These are phyloP conservation scores for Psammodynastes pulverulentus DNA, from an alignment of 2,113 vertebrate species.

Conservation along the genomic window DNA sequence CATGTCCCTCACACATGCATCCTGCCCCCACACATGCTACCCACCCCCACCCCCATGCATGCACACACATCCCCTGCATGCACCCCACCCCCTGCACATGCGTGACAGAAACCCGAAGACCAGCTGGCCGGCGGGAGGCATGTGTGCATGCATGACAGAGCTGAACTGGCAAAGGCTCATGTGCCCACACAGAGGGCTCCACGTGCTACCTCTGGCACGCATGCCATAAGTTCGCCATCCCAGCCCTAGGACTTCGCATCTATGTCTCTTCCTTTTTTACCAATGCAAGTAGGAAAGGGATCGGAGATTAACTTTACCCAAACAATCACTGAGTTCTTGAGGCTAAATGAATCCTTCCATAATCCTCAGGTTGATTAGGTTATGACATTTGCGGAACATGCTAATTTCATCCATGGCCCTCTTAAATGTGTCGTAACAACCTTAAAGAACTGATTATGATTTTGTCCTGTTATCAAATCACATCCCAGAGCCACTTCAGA, in stretches of 20 bases:
- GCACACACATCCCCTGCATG: too few species aligned
- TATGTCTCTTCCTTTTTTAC: not conserved
- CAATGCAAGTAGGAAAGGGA: not conserved
- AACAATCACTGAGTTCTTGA: not conserved
- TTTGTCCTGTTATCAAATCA: not conserved
- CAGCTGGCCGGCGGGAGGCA: too few species aligned
- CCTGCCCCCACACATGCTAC: accelerated
- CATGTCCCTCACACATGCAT: too few species aligned
- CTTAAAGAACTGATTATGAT: not conserved
- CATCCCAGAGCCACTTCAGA: not conserved
- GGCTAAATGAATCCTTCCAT: not conserved
- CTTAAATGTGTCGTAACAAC: not conserved
- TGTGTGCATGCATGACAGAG: too few species aligned
- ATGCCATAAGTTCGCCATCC: too few species aligned
- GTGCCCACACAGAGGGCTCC: too few species aligned
- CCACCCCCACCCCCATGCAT: too few species aligned
- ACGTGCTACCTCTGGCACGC: too few species aligned
- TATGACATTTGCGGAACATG: not conserved
- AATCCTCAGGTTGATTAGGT: not conserved
- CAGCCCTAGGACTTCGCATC: not conserved
- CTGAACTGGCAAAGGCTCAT: too few species aligned
- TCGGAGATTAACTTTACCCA: not conserved
- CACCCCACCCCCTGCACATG: too few species aligned
- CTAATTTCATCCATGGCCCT: not conserved
- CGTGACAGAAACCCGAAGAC: too few species aligned